These are phyloP conservation scores for Sebastiscus albofasciatus DNA, from an alignment of 2,797 vertebrate species.

Conservation along the genomic window DNA sequence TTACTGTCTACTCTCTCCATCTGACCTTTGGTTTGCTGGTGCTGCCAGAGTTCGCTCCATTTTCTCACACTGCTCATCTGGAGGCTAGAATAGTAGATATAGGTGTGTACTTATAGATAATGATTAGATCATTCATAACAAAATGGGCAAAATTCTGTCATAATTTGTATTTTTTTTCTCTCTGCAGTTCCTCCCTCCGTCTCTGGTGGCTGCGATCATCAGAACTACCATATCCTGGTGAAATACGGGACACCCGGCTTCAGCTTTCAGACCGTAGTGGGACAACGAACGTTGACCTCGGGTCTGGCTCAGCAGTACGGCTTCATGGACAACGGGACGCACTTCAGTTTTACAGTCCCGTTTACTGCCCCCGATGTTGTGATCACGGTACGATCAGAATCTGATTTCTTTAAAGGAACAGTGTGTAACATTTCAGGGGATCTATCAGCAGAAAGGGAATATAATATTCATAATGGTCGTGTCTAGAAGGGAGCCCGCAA, in stretches of 20 bases:
- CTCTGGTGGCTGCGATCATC: conserved; percentile 64
- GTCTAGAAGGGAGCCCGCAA: too few species aligned
- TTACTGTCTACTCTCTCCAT: conserved; percentile 31
- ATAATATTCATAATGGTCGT: too few species aligned
- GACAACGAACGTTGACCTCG: conserved; percentile 44
- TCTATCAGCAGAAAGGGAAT: too few species aligned
- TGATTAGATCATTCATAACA: not conserved
- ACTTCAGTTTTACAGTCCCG: conserved; percentile 66
- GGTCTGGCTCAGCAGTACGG: conserved; percentile 57
- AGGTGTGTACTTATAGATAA: conserved; percentile 39
- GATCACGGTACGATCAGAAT: conserved; percentile 57
- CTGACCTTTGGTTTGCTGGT: conserved; percentile 68
- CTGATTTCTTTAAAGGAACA: too few species aligned
- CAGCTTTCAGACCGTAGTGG: conserved; percentile 65
- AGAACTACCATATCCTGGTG: conserved; percentile 69
- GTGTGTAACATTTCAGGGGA: too few species aligned
- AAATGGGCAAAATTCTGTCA: not conserved
- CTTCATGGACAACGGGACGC: conserved; percentile 61
- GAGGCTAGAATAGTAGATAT: conserved; percentile 42
- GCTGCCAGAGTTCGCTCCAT: conserved; percentile 52
- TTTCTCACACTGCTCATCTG: conserved; percentile 52
- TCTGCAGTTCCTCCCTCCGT: conserved; percentile 59
- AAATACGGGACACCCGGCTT: conserved; percentile 48
- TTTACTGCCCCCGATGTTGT: conserved; percentile 42
- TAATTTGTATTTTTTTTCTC: not conserved